Percentiles rank a stretch among this genome's conserved stretches.
phyloP scores from a whole-genome alignment of 1,140 invertebrate genomes.

The Lepidotrigona ventralis region DNA sequence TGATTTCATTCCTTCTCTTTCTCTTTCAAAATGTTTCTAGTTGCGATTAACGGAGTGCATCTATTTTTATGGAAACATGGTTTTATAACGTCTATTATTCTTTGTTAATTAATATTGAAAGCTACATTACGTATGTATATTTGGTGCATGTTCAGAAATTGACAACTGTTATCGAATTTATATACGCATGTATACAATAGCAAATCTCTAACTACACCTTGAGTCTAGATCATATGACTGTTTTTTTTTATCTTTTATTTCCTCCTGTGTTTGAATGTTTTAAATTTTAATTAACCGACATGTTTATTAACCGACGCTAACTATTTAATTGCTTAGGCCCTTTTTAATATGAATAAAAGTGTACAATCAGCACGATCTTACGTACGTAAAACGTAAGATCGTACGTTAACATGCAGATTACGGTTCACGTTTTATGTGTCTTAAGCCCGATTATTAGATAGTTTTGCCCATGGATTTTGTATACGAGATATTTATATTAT shows the following conservation, averaged over 20 bases:
- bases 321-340: slow-evolving; percentile 56
- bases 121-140: slow-evolving; percentile 22
- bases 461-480: slow-evolving; percentile 24
- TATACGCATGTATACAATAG: slow-evolving; percentile 36
- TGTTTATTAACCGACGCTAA: slow-evolving; percentile 53
- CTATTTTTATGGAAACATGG: slow-evolving; percentile 6
- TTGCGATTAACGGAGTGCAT: slow-evolving; percentile 32
- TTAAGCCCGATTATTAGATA: slow-evolving; percentile 22
- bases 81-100: not conserved
- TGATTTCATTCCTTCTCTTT: not conserved
- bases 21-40: slow-evolving; percentile 12
- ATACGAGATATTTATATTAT: slow-evolving; percentile 35
- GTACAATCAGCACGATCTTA: not conserved
- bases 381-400: not conserved
- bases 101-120: slow-evolving; percentile 26
- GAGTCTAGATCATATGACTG: slow-evolving; percentile 8
- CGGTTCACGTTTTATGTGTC: slow-evolving; percentile 9
- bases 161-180: slow-evolving; percentile 42
- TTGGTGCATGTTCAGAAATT: slow-evolving; percentile 41
- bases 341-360: slow-evolving; percentile 24
- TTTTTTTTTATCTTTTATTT: slow-evolving; percentile 14
- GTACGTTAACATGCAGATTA: slow-evolving; percentile 2
- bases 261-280: slow-evolving; percentile 11
- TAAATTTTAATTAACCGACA: slow-evolving; percentile 44
- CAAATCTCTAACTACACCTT: slow-evolving; percentile 46